Evolutionary conservation across 2,797 vertebrate genomes (phyloP).

Genomic region (Eleutherodactylus coqui): DNA sequence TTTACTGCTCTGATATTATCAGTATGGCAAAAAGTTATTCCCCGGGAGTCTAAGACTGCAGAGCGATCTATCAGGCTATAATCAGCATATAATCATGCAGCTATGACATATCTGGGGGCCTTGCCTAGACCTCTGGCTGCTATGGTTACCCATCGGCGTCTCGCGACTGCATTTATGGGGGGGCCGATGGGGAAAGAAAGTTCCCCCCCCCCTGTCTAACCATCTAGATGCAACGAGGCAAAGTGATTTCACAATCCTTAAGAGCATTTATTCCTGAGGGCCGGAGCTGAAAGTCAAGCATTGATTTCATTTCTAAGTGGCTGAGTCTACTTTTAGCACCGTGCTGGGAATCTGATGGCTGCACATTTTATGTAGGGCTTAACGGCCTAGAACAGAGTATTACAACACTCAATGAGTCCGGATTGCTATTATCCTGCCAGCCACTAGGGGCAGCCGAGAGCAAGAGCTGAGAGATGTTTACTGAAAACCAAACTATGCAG

Average conservation of each 20-base stretch:
- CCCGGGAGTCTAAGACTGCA: too few species aligned
- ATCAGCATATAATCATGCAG: too few species aligned
- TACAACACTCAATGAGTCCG: not conserved
- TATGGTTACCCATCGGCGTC: too few species aligned
- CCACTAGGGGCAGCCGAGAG: not conserved
- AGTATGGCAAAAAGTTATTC: too few species aligned
- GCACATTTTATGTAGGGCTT: not conserved
- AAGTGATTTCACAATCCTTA: not conserved
- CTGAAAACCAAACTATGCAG: conserved; percentile 13
- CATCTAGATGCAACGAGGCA: too few species aligned
- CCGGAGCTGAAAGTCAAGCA: not conserved
- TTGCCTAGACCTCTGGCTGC: too few species aligned
- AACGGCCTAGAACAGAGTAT: not conserved
- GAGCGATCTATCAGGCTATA: too few species aligned
- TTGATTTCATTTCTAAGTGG: conserved; percentile 12
- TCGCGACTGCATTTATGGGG: not conserved
- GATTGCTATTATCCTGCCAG: not conserved
- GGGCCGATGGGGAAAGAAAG: too few species aligned
- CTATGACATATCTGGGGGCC: too few species aligned
- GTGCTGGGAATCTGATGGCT: conserved; percentile 15
- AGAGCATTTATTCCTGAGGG: not conserved
- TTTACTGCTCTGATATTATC: too few species aligned
- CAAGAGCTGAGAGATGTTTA: conserved; percentile 1
- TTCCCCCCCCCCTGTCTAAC: too few species aligned
- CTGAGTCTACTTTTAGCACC: conserved; percentile 1